Evolutionary conservation across 2,113 vertebrate species (phyloP), one percentile per base, ranked within the genome.

Genomic region (Seriola dumerili): DNA sequence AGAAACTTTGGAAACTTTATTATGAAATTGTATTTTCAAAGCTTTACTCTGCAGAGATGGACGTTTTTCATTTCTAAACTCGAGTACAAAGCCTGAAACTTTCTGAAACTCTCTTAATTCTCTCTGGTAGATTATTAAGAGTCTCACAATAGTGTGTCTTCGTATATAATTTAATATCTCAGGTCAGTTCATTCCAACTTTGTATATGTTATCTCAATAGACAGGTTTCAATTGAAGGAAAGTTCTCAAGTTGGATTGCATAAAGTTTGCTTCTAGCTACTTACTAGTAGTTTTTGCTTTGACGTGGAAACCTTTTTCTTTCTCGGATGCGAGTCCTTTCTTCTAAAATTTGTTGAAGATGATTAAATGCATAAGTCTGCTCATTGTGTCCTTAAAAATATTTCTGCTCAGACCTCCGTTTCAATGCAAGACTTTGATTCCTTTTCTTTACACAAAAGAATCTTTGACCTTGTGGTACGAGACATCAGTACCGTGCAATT

Each of bases 261-360:
- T 68, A 19, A 81, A 61, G 40, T 72, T 62, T 23, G 21, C 36
- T 69, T 71, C 4, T 1, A 29, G 65, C 4, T 8, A 55, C 23
- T 72, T 76, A 61, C 72, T 38, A 16, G 32, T 19, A 10, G 3
- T 34, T 80, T 83, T 76, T 71, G n/a, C 16, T 85, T 76, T 85
- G 62, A 74, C 77, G 55, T 62, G n/a, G 29, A 81, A 68, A 74
- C 79, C 19, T 4, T 75, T 67, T 59, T 19, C 2, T 63, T 38
- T 16, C 36, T 48, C 2, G 57, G 34, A 57, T 71, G 23, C 23
- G 44, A 19, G 5, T 55, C 44, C 13, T 86, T 38, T 55, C 55
- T 68, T 68, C 70, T 65, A 62, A 48, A n/a, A 23, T 32, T 59
- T 70, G 19, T 44, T 78, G 38, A 71, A 80, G 44, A 50, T 72